phyloP scores from a whole-genome alignment of 2,797 vertebrate species.

The Acrossocheilus wenchowensis region DNA sequence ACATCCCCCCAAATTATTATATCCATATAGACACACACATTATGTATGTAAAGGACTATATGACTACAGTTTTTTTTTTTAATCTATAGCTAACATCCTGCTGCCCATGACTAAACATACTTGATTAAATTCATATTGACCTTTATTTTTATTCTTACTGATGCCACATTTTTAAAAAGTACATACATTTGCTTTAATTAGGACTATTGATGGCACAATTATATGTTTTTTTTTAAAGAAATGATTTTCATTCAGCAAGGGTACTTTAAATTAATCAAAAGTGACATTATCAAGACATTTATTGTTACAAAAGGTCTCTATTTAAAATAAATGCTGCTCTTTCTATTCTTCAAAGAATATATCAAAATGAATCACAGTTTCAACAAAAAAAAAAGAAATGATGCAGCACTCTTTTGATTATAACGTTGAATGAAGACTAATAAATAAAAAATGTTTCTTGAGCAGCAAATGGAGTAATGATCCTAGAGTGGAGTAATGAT shows the following conservation, averaged over 20 bases:
- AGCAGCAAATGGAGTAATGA: not conserved
- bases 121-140: not conserved
- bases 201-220: not conserved
- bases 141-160: not conserved
- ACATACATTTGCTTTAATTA: not conserved
- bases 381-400: not conserved
- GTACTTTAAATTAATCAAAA: not conserved
- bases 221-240: not conserved
- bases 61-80: not conserved
- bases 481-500: not conserved
- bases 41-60: slow-evolving; percentile 15
- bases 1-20: slow-evolving; percentile 11
- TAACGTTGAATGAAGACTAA: not conserved
- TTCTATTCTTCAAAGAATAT: not conserved
- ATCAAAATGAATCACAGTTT: not conserved
- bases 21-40: slow-evolving; percentile 20
- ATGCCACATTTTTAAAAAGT: not conserved
- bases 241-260: not conserved
- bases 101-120: not conserved
- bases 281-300: not conserved
- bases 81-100: not conserved
- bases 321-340: not conserved
- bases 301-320: not conserved
- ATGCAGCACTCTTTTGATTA: not conserved
- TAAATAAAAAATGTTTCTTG: not conserved